phyloP scores from a whole-genome alignment of 2,797 vertebrate genomes.

The Dendrocincla tyrannina region DNA sequence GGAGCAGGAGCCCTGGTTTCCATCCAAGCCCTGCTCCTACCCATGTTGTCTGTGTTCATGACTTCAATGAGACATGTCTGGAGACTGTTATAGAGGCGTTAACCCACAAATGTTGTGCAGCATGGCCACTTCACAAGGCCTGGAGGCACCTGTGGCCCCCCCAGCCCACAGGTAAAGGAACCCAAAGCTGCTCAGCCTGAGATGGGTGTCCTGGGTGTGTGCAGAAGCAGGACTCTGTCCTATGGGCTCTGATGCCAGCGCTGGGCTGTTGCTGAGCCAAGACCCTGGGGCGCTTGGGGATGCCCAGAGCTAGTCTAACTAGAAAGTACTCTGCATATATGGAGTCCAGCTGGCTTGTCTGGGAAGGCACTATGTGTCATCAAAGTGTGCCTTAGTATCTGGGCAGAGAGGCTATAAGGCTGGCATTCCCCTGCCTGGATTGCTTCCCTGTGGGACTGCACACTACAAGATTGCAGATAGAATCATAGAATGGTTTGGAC shows the following conservation, averaged over 20 bases:
- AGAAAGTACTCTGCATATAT: not conserved
- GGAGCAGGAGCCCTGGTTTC: not conserved
- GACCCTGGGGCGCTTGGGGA: not conserved
- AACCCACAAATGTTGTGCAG: not conserved
- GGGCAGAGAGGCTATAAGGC: not conserved
- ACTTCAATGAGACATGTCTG: not conserved
- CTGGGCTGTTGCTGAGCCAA: not conserved
- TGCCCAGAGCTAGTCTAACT: not conserved
- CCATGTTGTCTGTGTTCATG: accelerated
- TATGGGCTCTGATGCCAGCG: not conserved
- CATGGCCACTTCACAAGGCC: not conserved
- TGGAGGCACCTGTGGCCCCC: not conserved
- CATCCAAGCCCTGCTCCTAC: not conserved
- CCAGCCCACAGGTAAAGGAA: not conserved
- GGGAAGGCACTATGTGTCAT: not conserved
- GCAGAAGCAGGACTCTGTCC: not conserved
- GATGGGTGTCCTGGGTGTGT: not conserved
- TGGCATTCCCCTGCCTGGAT: not conserved
- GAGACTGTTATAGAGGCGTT: not conserved
- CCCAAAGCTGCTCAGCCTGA: not conserved
- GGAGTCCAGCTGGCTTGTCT: not conserved
- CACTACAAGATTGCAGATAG: not conserved
- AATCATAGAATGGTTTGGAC: not conserved
- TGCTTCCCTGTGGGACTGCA: not conserved
- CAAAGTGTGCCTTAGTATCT: not conserved